Percentiles rank a stretch among this genome's conserved stretches.
Conservation (phyloP, 2,888 invertebrate species). For the Hypomecis punctinalis region DNA sequence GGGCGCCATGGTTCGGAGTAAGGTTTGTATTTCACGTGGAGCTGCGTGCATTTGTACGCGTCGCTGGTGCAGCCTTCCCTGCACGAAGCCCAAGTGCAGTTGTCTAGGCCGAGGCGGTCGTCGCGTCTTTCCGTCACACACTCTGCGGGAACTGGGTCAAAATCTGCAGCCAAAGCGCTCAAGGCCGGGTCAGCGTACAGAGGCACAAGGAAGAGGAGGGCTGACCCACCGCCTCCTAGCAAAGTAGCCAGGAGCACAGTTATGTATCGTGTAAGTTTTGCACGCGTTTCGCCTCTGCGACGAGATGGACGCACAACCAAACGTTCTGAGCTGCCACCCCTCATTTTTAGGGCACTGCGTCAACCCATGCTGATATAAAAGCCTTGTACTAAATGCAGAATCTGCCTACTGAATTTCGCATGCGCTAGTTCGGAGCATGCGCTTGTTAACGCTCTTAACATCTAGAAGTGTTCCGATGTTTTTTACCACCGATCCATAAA, state of each 20-base stretch:
- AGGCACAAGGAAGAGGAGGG: slow-evolving; percentile 79
- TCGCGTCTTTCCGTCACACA: slow-evolving; percentile 90
- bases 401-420: slow-evolving; percentile 37
- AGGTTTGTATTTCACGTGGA: slow-evolving; percentile 87
- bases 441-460: slow-evolving; percentile 39
- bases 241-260: slow-evolving; percentile 76
- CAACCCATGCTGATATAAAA: slow-evolving; percentile 76
- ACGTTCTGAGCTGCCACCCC: slow-evolving; percentile 80
- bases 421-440: slow-evolving; percentile 61
- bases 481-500: too few relatives aligned
- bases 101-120: slow-evolving; percentile 89
- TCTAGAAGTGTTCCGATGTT: neutral
- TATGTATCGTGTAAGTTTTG: slow-evolving; percentile 75
- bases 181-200: slow-evolving; percentile 81
- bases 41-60: slow-evolving; percentile 88
- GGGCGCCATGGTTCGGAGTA: slow-evolving; percentile 81
- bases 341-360: slow-evolving; percentile 75
- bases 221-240: slow-evolving; percentile 77
- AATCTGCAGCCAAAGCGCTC: slow-evolving; percentile 89
- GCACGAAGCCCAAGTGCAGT: slow-evolving; percentile 93
- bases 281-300: slow-evolving; percentile 73
- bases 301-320: slow-evolving; percentile 73
- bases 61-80: slow-evolving; percentile 93
- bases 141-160: slow-evolving; percentile 89
- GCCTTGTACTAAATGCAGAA: slow-evolving; percentile 43